These are phyloP conservation scores for Tragelaphus eurycerus DNA, from an alignment of 2,797 vertebrate genomes.

Conservation along the genomic window DNA sequence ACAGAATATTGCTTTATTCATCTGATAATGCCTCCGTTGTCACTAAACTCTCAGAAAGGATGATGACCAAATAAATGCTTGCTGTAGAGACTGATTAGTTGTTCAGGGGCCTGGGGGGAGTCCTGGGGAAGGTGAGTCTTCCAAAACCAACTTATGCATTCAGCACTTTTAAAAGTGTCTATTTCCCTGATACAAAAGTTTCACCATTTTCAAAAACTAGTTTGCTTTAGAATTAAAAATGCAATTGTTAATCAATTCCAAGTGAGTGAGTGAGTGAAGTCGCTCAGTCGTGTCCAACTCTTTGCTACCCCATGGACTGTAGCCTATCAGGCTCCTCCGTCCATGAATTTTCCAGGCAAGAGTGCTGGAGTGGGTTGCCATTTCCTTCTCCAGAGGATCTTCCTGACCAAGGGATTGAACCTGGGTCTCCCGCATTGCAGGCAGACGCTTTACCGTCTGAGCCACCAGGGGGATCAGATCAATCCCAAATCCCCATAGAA, in stretches of 20 bases:
- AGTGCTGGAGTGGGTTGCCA: no score
- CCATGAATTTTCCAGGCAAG: no score
- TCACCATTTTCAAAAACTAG: slow-evolving; percentile 45
- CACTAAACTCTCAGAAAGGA: slow-evolving; percentile 43
- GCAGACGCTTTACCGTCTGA: no score
- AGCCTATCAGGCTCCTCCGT: no score
- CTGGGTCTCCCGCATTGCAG: no score
- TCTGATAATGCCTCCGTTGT: slow-evolving; percentile 2
- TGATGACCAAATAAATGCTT: neutral
- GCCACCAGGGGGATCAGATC: neutral
- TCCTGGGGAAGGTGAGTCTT: slow-evolving; percentile 22
- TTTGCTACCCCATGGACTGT: no score
- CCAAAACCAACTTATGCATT: neutral
- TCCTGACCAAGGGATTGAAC: no score
- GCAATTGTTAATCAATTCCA: slow-evolving; percentile 47
- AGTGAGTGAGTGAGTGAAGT: neutral
- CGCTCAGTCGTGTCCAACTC: no score
- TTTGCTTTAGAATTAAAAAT: slow-evolving; percentile 52
- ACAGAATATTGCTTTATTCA: slow-evolving; percentile 13
- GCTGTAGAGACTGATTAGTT: slow-evolving; percentile 30
- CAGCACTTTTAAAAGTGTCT: neutral
- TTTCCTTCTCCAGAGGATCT: no score
- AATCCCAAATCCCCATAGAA: slow-evolving; percentile 42
- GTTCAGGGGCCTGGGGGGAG: neutral
- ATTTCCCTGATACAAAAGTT: slow-evolving; percentile 37